Evolutionary conservation across 2,797 vertebrate genomes (phyloP), one percentile per base, ranked within the genome.

Genomic region (Lutjanus argentimaculatus): DNA sequence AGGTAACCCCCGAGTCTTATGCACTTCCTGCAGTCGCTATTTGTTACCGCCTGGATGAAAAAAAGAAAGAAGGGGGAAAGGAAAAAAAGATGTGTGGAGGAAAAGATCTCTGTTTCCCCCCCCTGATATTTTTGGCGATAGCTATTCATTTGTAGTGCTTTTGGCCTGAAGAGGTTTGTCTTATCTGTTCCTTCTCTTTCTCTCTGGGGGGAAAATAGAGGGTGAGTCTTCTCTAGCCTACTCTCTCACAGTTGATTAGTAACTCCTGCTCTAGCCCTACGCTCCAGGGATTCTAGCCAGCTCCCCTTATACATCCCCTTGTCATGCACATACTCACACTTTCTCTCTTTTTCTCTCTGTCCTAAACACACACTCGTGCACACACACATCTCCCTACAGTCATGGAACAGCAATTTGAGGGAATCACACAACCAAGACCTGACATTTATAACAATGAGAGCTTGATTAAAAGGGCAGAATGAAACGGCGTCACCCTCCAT

Each of bases 171-270:
- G 89, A 91, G 88, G 82, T 88, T 92, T 92, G 91, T 93, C 89
- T 92, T 94, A 91, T 93, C 89, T 91, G 83, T 85, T 92, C 85
- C 88, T 89, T 80, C 80, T 88, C 77, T 81, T 69, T 79, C 86
- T 92, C 88, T 91, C 86, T 49, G 13, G 75, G 85, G 89, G 84
- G 71, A 70, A 86, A 90, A 89, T 82, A 87, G 81, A 88, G 89
- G 89, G 82, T 80, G 91, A 91, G 89, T 90, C 85, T 89, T 86
- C 78, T 84, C 79, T n/a, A 83, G 88, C 82, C 80, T 55, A 75
- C 91, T 93, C 89, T 76, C 92, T 92, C 93, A 92, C 92, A 92
- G 92, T 94, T 93, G 92, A 94, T 94, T 92, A 94, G 92, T 89
- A 92, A 92, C 91, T 92, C 91, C 88, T 89, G 90, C 88, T 91